A percentile compares a stretch with the other conserved stretches of the same genome.
Conservation (phyloP, 2,797 vertebrate species). For the Garrulus glandarius region DNA sequence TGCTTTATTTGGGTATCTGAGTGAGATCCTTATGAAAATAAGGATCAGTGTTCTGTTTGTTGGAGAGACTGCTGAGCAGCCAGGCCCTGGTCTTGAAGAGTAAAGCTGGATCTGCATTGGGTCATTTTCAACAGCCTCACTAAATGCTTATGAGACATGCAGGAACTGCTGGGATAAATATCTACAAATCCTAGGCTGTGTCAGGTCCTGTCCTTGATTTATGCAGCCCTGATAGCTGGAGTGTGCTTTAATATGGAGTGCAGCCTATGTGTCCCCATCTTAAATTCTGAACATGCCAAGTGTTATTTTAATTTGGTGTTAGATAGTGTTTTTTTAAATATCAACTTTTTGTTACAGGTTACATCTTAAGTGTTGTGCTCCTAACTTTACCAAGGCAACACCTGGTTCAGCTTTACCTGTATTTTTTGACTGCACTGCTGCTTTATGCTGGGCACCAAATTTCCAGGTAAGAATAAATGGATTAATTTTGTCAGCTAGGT, state of each 20-base stretch:
- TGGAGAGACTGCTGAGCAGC: not conserved
- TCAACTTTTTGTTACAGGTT: conserved; percentile 79
- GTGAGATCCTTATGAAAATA: not conserved
- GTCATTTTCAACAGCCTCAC: not conserved
- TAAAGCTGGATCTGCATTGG: not conserved
- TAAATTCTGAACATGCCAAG: not conserved
- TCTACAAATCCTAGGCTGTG: not conserved
- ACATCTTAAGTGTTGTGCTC: conserved; percentile 94
- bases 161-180: not conserved
- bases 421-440: conserved; percentile 92
- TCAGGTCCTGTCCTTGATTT: not conserved
- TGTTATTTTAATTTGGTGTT: not conserved
- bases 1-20: not conserved
- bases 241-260: not conserved
- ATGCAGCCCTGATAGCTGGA: not conserved
- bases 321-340: not conserved
- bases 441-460: conserved; percentile 97
- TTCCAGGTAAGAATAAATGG: conserved; percentile 83
- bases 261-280: not conserved
- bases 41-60: not conserved
- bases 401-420: conserved; percentile 95
- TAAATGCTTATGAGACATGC: not conserved
- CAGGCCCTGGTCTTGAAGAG: not conserved
- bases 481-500: not conserved
- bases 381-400: conserved; percentile 95